Evolutionary conservation across 2,113 vertebrate species (phyloP).

Genomic region (Argyrosomus japonicus): DNA sequence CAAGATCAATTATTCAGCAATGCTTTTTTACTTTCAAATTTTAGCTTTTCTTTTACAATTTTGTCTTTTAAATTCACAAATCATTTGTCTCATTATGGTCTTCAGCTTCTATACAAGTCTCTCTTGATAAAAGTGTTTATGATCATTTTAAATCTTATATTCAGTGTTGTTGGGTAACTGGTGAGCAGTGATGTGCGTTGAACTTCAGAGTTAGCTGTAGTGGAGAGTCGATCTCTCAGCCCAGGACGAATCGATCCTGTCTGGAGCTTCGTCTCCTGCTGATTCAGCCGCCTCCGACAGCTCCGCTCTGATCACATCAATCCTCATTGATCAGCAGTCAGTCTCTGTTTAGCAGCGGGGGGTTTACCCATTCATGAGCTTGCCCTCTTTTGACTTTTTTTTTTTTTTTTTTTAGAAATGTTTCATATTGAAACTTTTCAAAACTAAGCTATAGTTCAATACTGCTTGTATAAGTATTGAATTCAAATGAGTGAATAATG

Average conservation of each 20-base stretch:
- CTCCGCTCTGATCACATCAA: constrained; percentile 48
- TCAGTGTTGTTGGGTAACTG: constrained; percentile 4
- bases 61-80: background rate
- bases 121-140: background rate
- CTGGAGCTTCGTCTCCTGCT: constrained; percentile 39
- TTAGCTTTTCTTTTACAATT: background rate
- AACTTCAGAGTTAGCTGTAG: background rate
- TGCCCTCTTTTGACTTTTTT: background rate
- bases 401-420: background rate
- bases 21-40: background rate
- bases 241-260: constrained; percentile 44
- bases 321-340: constrained; percentile 39
- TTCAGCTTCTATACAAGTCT: background rate
- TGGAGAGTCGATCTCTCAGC: constrained; percentile 25
- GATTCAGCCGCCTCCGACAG: constrained; percentile 31
- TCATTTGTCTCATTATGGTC: background rate
- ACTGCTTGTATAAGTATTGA: too few species aligned
- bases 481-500: too few species aligned
- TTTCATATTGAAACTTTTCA: background rate
- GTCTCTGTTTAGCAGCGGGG: constrained; percentile 12
- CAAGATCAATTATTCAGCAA: background rate
- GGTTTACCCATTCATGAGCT: background rate
- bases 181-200: background rate
- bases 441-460: background rate
- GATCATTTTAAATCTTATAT: background rate